A percentile compares a stretch with the other conserved stretches of the same genome.
Conservation (phyloP, 2,113 vertebrate genomes). For the Apaloderma vittatum region DNA sequence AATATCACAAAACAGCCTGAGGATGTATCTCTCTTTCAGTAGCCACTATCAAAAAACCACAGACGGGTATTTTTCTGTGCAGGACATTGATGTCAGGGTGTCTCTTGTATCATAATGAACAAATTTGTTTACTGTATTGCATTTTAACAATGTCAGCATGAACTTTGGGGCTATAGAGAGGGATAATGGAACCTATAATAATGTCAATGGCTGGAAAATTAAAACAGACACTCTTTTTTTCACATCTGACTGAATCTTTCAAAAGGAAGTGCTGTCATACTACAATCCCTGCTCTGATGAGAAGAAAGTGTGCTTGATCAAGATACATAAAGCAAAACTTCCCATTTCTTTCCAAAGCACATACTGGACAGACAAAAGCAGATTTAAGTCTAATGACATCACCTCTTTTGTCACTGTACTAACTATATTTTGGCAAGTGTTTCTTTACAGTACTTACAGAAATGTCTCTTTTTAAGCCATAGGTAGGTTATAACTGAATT, state of each 20-base stretch:
- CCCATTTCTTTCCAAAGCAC: neutral
- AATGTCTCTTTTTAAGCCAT: neutral
- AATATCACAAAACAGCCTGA: neutral
- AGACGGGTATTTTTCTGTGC: neutral
- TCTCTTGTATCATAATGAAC: neutral
- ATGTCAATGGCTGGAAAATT: neutral
- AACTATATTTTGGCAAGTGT: neutral
- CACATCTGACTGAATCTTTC: neutral
- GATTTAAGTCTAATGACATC: neutral
- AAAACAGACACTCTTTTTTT: neutral
- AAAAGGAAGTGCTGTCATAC: neutral
- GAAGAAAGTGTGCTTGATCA: neutral
- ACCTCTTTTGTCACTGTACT: accelerated
- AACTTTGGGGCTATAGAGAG: neutral
- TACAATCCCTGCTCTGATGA: neutral
- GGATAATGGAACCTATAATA: neutral
- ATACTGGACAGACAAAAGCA: neutral
- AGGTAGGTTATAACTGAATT: neutral
- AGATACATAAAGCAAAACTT: neutral
- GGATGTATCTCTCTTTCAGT: neutral
- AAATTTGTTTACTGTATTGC: neutral
- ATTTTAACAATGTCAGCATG: neutral
- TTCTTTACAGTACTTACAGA: neutral
- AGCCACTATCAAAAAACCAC: neutral
- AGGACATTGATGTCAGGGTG: neutral